A percentile compares a stretch with the other conserved stretches of the same genome.
These are phyloP conservation scores for Microctonus hyperodae DNA, from an alignment of 2,888 invertebrate species.

Conservation along the genomic window DNA sequence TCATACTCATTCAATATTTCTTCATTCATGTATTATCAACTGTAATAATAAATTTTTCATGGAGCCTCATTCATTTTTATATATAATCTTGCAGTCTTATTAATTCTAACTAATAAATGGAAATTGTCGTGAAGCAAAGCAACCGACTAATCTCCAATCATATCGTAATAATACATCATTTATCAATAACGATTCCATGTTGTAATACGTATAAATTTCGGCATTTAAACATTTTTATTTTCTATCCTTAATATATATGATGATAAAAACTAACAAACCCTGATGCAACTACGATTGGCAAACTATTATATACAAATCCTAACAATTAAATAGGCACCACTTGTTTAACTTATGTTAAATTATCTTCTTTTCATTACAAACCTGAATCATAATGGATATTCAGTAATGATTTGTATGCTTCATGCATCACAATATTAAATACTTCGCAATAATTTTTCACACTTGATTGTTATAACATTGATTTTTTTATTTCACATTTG, in stretches of 20 bases:
- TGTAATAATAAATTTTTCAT: constrained; percentile 21
- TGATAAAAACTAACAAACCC: constrained; percentile 29
- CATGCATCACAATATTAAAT: constrained; percentile 26
- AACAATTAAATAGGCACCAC: constrained; percentile 35
- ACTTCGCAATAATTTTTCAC: constrained; percentile 21
- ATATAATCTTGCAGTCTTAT: constrained; percentile 20
- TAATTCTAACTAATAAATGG: constrained; percentile 18
- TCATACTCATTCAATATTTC: constrained; percentile 29
- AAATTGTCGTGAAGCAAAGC: constrained; percentile 3
- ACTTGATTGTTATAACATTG: not conserved
- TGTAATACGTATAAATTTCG: not conserved
- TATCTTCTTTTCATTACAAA: constrained; percentile 28
- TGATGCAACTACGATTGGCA: constrained; percentile 35
- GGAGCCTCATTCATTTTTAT: constrained; percentile 29
- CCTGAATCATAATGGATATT: not conserved
- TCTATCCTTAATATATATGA: not conserved
- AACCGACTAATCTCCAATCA: constrained; percentile 1
- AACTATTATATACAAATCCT: constrained; percentile 37
- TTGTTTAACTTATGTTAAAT: constrained; percentile 37
- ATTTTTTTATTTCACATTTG: not conserved
- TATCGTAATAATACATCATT: not conserved
- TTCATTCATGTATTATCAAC: not conserved
- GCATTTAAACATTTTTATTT: constrained; percentile 5
- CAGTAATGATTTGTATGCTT: too few species aligned
- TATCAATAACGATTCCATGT: constrained; percentile 12